Evolutionary conservation across 2,113 vertebrate genomes (phyloP).

Genomic region (Urocynchramus pylzowi): DNA sequence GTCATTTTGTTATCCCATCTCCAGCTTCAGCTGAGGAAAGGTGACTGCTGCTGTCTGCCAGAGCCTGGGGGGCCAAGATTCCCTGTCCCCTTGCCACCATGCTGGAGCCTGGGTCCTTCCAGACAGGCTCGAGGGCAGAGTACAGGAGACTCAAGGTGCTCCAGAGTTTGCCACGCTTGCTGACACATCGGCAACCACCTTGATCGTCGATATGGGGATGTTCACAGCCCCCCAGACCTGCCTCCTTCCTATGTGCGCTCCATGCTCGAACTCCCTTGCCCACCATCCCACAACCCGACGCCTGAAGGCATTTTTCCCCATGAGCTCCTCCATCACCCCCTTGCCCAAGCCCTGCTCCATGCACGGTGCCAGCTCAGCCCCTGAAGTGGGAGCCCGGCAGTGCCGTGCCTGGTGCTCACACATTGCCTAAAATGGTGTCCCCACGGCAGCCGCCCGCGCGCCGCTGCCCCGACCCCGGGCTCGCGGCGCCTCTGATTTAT

Average conservation of each 20-base stretch:
- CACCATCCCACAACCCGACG: not conserved
- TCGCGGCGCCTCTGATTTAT: not conserved
- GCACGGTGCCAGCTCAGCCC: not conserved
- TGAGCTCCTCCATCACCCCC: not conserved
- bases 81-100: not conserved
- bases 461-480: not conserved
- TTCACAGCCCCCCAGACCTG: not conserved
- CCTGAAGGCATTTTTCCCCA: rapidly evolving
- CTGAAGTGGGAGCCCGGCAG: not conserved
- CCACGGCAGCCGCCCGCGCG: not conserved
- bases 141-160: rapidly evolving
- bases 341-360: rapidly evolving
- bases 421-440: conserved; percentile 65
- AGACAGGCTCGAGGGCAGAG: rapidly evolving
- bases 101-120: rapidly evolving
- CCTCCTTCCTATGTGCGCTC: rapidly evolving
- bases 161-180: not conserved
- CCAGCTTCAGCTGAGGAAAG: not conserved
- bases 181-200: not conserved
- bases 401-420: not conserved
- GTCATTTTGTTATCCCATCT: conserved; percentile 4
- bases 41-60: not conserved
- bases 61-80: not conserved
- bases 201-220: rapidly evolving
- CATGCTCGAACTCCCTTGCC: rapidly evolving